Percentiles rank a stretch among this genome's conserved stretches.
Evolutionary conservation across 2,888 invertebrate genomes (phyloP).

Genomic region (Aphidoletes aphidimyza): DNA sequence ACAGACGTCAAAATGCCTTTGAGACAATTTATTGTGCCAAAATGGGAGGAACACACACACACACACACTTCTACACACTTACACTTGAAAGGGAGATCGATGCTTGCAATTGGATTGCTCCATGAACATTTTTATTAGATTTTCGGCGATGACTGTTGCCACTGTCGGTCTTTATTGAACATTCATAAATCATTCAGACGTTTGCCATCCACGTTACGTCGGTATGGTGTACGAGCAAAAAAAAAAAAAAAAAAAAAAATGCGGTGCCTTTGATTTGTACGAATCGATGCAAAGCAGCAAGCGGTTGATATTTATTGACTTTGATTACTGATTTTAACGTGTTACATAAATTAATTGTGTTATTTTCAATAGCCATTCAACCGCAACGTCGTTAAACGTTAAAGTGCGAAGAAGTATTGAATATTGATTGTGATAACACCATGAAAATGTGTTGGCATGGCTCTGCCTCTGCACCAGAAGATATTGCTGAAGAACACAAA

Average conservation of each 20-base stretch:
- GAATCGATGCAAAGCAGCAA: not conserved
- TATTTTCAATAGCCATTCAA: not conserved
- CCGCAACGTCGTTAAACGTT: not conserved
- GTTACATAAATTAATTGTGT: constrained; percentile 29
- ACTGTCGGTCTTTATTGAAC: not conserved
- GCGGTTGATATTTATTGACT: constrained; percentile 25
- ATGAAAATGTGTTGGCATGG: too few relatives aligned
- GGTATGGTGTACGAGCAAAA: not conserved
- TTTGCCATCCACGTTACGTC: constrained; percentile 26
- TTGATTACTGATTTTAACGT: constrained; percentile 4
- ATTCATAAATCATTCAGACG: constrained; percentile 9
- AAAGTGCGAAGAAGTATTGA: constrained; percentile 29
- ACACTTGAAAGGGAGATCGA: constrained; percentile 20
- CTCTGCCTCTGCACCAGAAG: too few relatives aligned
- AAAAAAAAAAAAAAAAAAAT: not conserved
- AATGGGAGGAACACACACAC: not conserved
- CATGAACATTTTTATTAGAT: constrained; percentile 47
- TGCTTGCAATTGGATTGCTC: not conserved
- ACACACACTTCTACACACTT: too few relatives aligned
- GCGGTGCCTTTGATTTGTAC: not conserved
- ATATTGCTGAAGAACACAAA: not conserved
- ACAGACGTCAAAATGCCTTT: not conserved
- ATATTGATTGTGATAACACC: not conserved
- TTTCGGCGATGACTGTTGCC: not conserved
- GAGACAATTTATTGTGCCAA: not conserved